phyloP scores from a whole-genome alignment of 2,888 invertebrate genomes.

The Machimus atricapillus region DNA sequence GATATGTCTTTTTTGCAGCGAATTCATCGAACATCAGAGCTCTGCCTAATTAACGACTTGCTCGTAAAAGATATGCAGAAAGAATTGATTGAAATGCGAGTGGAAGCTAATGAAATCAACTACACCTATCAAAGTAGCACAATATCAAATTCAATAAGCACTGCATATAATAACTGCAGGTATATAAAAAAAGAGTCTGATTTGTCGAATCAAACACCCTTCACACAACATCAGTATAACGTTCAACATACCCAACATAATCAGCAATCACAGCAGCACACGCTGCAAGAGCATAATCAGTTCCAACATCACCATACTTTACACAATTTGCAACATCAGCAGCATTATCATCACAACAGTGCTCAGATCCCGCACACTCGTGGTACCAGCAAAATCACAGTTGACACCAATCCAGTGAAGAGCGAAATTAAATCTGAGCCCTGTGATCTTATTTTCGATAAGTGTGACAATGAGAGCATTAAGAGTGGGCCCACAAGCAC shows the following conservation, averaged over 20 bases:
- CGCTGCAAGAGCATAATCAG: constrained; percentile 5
- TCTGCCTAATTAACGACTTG: constrained; percentile 78
- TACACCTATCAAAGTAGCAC: constrained; percentile 1
- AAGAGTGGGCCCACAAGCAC: not conserved
- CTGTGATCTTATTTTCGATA: constrained; percentile 43
- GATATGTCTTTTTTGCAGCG: constrained; percentile 64
- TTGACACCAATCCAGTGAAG: constrained; percentile 39
- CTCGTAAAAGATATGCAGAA: constrained; percentile 76
- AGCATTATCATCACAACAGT: constrained; percentile 24
- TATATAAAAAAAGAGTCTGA: constrained; percentile 50
- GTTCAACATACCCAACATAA: not conserved
- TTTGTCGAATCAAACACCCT: constrained; percentile 23
- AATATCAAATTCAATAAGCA: constrained; percentile 4
- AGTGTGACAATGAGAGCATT: constrained; percentile 44
- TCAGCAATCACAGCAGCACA: not conserved
- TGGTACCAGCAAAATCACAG: not conserved
- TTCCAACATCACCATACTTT: not conserved
- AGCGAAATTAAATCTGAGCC: constrained; percentile 47
- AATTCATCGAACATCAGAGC: constrained; percentile 75
- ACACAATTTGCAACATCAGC: not conserved
- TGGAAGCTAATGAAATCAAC: constrained; percentile 58
- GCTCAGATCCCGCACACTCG: not conserved
- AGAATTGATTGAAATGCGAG: constrained; percentile 68
- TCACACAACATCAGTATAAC: constrained; percentile 2
- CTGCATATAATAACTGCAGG: constrained; percentile 45